These are phyloP conservation scores for Atherinosoma microstoma DNA, from an alignment of 2,797 vertebrate species.

Conservation along the genomic window DNA sequence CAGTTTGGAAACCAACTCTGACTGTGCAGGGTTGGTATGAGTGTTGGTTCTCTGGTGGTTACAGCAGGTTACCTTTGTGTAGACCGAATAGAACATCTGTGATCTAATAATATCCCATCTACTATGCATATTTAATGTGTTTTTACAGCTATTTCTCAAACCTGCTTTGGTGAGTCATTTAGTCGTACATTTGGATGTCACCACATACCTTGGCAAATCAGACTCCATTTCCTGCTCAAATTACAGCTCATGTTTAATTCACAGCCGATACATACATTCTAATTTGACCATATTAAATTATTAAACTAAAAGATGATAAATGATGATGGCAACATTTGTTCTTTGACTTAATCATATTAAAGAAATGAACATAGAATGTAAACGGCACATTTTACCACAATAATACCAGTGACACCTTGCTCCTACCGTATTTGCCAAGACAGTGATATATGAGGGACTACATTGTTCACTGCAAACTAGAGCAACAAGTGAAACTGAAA, in stretches of 20 bases:
- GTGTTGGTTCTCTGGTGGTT: constrained; percentile 56
- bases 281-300: constrained; percentile 79
- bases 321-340: constrained; percentile 63
- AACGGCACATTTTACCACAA: constrained; percentile 59
- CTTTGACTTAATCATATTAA: constrained; percentile 59
- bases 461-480: constrained; percentile 23
- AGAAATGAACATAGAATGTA: constrained; percentile 53
- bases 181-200: constrained; percentile 78
- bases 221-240: constrained; percentile 81
- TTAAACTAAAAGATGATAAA: constrained; percentile 75
- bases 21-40: constrained; percentile 35
- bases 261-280: constrained; percentile 77
- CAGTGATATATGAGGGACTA: constrained; percentile 46
- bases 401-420: constrained; percentile 38
- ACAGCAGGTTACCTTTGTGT: constrained; percentile 73
- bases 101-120: constrained; percentile 78
- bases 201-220: constrained; percentile 77
- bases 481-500: constrained; percentile 5
- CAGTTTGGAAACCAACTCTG: constrained; percentile 43
- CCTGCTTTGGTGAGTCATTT: constrained; percentile 79
- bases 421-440: constrained; percentile 32
- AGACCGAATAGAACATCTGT: constrained; percentile 77
- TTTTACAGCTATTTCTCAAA: constrained; percentile 81
- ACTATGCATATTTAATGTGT: constrained; percentile 83
- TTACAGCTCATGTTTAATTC: constrained; percentile 83